A percentile compares a stretch with the other conserved stretches of the same genome.
Conservation (phyloP, 2,888 invertebrate species). For the Hydrotaea cyrtoneurina region DNA sequence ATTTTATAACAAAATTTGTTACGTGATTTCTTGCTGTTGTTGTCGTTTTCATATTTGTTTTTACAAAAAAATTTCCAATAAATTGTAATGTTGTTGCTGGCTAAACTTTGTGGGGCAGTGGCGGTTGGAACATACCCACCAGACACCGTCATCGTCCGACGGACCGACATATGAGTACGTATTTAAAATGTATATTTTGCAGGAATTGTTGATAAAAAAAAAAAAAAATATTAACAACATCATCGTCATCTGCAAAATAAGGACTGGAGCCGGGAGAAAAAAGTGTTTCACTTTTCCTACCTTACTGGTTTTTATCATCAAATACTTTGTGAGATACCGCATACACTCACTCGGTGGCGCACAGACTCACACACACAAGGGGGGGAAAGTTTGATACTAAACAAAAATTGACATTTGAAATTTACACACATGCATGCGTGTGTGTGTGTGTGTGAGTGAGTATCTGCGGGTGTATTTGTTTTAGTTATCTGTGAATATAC, state of each 20-base stretch:
- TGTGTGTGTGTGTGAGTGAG: not conserved
- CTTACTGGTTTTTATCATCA: slow-evolving; percentile 43
- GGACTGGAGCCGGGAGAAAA: not conserved
- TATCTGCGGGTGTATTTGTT: not conserved
- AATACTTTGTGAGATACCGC: slow-evolving; percentile 20
- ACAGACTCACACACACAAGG: not conserved
- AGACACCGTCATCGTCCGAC: too few relatives aligned
- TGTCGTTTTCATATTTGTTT: not conserved
- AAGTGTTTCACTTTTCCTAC: slow-evolving; percentile 38
- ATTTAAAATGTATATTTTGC: not conserved
- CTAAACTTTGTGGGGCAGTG: too few relatives aligned
- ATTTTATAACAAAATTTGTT: slow-evolving; percentile 31
- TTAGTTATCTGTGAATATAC: slow-evolving; percentile 23
- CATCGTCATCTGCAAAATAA: slow-evolving; percentile 26
- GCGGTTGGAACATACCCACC: not conserved
- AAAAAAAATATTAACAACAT: slow-evolving; percentile 18
- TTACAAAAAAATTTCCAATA: slow-evolving; percentile 11
- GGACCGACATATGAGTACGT: too few relatives aligned
- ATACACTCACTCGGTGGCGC: too few relatives aligned
- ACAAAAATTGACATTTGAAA: slow-evolving; percentile 62
- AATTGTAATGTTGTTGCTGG: not conserved
- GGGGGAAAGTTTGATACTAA: slow-evolving; percentile 24
- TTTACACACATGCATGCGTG: slow-evolving; percentile 2
- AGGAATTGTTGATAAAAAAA: not conserved
- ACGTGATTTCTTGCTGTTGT: not conserved